phyloP scores from a whole-genome alignment of 2,113 vertebrate genomes.

The Cavia aperea region DNA sequence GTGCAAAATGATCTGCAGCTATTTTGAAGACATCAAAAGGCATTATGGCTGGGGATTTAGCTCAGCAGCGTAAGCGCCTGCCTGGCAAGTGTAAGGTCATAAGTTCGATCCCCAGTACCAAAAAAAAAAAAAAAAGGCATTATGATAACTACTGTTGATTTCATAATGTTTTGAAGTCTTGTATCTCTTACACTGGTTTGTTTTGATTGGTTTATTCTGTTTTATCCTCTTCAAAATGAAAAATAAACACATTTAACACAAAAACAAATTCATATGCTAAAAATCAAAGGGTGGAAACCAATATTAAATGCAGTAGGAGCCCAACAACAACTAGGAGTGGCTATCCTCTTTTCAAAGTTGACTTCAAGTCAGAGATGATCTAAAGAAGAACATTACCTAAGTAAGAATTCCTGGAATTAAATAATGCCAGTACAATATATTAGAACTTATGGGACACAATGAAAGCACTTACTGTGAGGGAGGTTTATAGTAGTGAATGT shows the following conservation, averaged over 20 bases:
- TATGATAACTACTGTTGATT: too few relatives aligned
- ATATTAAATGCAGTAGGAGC: not conserved
- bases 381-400: not conserved
- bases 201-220: too few relatives aligned
- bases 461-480: not conserved
- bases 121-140: too few relatives aligned
- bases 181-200: too few relatives aligned
- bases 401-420: not conserved
- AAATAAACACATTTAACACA: not conserved
- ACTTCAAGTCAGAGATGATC: not conserved
- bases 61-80: too few relatives aligned
- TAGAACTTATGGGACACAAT: not conserved
- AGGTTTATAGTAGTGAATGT: not conserved
- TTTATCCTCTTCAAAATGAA: too few relatives aligned
- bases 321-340: not conserved
- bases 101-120: too few relatives aligned
- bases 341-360: not conserved
- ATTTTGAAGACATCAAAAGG: too few relatives aligned
- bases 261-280: not conserved
- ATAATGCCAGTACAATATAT: not conserved
- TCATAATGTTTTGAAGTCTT: too few relatives aligned
- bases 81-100: too few relatives aligned
- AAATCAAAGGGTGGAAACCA: not conserved
- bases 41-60: too few relatives aligned
- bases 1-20: too few relatives aligned